Evolutionary conservation across 2,797 vertebrate genomes (phyloP), one percentile per base, ranked within the genome.

Genomic region (Dryobates pubescens): DNA sequence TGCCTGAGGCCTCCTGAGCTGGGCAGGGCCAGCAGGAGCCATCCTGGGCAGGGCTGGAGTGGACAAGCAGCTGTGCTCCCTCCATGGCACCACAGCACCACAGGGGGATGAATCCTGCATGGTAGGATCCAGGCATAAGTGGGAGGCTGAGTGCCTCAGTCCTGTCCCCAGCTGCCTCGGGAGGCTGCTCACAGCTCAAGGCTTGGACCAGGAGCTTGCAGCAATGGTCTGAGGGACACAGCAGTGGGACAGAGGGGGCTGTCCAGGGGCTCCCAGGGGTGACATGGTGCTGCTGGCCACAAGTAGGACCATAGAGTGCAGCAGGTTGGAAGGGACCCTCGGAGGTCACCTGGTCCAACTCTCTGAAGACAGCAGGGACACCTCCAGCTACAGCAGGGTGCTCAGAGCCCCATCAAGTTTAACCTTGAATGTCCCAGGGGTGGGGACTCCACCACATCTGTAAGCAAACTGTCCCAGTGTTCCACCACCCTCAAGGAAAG

Each of bases 181-280:
- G 45, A 59, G 10, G 57, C 9, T 38, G 20, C 57, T 67, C 2
- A 1, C 2, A 36, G 47, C 54, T 58, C 70, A 17, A 10, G 32
- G n/a, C 32, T 79, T 4, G 7, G 14, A 6, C 16, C 1, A 0
- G 0, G 12, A 15, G 5, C 36, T 26, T 51, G 59, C 17, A 73
- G 29, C 17, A 3, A 9, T 13, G 26, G 18, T 23, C 27, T 70
- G n/a, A 26, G 3, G 2, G 49, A 2, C 27, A 27, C 2, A 4
- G 49, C 20, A 2, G 29, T 0, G 5, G 51, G 24, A 63, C 19
- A n/a, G 67, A 23, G 45, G 9, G 9, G 10, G 17, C 13, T 62
- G 19, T 6, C 41, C 51, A 13, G 43, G 16, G n/a, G 4, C 30
- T 62, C n/a, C 36, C 23, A 9, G 41, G 7, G 8, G 16, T 67